phyloP scores from a whole-genome alignment of 2,113 vertebrate species.

The Nanorana parkeri region DNA sequence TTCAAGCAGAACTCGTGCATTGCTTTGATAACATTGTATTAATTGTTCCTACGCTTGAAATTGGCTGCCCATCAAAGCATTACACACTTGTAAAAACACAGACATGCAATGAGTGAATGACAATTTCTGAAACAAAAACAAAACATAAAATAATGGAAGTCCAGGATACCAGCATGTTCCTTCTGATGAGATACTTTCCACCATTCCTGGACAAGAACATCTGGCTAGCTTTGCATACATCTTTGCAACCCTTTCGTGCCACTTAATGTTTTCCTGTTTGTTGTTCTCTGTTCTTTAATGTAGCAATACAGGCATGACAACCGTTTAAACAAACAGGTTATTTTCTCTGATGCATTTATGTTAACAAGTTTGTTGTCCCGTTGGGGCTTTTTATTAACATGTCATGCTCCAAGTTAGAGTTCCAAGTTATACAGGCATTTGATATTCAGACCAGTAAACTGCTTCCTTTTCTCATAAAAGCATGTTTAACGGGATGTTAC shows the following conservation, averaged over 20 bases:
- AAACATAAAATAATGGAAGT: constrained; percentile 11
- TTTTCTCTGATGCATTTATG: constrained; percentile 14
- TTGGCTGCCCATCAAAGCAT: constrained; percentile 19
- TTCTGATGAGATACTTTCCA: constrained; percentile 20
- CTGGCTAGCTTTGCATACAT: constrained; percentile 20
- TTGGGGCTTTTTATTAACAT: not conserved
- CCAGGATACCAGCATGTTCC: not conserved
- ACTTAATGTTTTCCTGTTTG: constrained; percentile 42
- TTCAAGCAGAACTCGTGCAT: not conserved
- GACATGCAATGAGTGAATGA: constrained; percentile 1
- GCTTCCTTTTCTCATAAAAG: constrained; percentile 48
- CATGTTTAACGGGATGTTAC: constrained; percentile 30
- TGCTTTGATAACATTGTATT: constrained; percentile 8
- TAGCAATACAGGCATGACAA: constrained; percentile 8
- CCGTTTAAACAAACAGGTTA: constrained; percentile 1
- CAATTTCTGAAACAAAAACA: not conserved
- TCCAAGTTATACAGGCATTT: not conserved
- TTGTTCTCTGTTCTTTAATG: constrained; percentile 20
- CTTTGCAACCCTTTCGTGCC: not conserved
- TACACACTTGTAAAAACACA: constrained; percentile 20
- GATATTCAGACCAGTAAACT: constrained; percentile 3
- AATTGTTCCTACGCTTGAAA: not conserved
- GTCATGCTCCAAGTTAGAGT: not conserved
- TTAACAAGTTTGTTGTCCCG: constrained; percentile 1
- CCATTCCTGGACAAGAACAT: constrained; percentile 23